These are phyloP conservation scores for Tympanuchus pallidicinctus DNA, from an alignment of 2,113 vertebrate genomes.

Conservation along the genomic window DNA sequence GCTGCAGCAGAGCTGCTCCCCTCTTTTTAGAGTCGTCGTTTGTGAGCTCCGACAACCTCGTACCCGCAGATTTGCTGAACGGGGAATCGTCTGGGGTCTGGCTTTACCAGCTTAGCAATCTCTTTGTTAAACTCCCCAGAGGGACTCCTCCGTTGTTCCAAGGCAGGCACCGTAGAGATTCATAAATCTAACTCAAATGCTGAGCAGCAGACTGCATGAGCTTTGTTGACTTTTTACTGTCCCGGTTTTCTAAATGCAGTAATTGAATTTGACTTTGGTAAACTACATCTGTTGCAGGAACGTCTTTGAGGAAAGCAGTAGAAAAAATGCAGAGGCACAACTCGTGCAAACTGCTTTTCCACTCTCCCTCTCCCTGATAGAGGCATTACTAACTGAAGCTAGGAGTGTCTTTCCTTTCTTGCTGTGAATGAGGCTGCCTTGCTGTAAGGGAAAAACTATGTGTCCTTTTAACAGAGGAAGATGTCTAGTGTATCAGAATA, in stretches of 20 bases:
- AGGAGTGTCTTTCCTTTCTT: background rate
- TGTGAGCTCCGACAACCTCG: background rate
- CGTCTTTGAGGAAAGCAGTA: background rate
- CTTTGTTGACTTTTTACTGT: conserved; percentile 3
- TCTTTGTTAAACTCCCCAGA: conserved; percentile 31
- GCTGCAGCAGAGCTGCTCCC: background rate
- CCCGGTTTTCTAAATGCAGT: background rate
- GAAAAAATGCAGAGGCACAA: background rate
- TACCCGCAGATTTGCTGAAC: conserved; percentile 14
- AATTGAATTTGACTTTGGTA: background rate
- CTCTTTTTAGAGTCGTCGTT: background rate
- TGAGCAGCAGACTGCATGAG: background rate
- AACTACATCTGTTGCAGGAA: conserved; percentile 12
- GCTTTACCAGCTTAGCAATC: conserved; percentile 66
- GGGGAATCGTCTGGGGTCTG: conserved; percentile 28
- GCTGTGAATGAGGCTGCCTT: background rate
- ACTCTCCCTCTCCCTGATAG: background rate
- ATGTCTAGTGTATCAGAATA: background rate
- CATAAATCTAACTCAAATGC: background rate
- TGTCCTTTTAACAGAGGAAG: background rate
- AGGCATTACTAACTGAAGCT: background rate
- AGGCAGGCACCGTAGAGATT: background rate
- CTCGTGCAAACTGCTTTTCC: background rate
- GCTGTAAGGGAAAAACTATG: background rate
- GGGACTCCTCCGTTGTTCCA: conserved; percentile 9